phyloP scores from a whole-genome alignment of 2,113 vertebrate species.

The Leiothrix lutea region DNA sequence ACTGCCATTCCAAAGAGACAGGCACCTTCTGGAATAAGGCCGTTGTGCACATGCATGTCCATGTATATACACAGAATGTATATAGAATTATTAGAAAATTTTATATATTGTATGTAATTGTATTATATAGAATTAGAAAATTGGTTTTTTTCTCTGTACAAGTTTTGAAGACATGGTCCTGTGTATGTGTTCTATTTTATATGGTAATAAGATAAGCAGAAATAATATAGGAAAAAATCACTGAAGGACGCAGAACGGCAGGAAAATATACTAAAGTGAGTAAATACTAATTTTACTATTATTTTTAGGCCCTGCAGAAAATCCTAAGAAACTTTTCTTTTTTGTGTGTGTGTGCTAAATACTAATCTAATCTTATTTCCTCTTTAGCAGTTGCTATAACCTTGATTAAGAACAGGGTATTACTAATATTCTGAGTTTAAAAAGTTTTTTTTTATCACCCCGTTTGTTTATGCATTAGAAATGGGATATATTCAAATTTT shows the following conservation, averaged over 20 bases:
- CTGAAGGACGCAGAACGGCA: background rate
- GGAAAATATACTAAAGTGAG: background rate
- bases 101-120: no score
- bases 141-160: background rate
- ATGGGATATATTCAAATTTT: background rate
- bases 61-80: background rate
- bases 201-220: background rate
- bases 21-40: background rate
- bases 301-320: background rate
- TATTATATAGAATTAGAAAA: background rate
- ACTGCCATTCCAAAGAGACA: background rate
- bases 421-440: background rate
- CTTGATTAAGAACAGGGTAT: background rate
- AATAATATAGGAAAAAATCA: background rate
- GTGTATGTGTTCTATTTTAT: background rate
- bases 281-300: background rate
- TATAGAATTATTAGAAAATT: no score
- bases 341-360: background rate
- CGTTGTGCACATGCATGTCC: background rate
- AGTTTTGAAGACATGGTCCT: background rate
- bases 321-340: background rate
- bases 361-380: constrained; percentile 9
- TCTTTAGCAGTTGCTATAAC: background rate
- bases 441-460: background rate
- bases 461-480: background rate